Conservation (phyloP, 1,140 invertebrate species). For the Cheumatopsyche charites region DNA sequence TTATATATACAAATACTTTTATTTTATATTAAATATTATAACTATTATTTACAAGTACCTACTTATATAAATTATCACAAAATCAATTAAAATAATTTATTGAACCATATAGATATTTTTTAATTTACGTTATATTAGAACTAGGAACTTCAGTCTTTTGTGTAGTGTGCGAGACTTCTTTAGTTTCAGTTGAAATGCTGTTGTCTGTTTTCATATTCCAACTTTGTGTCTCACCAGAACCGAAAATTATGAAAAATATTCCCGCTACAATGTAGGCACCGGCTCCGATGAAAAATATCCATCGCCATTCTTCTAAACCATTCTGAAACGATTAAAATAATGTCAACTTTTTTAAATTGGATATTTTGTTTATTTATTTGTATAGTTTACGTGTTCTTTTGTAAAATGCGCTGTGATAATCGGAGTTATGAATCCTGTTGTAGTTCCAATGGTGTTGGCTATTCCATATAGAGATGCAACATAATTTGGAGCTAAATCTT, state of each 20-base stretch:
- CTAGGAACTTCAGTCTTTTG: conserved; percentile 4
- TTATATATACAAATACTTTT: too few relatives aligned
- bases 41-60: neutral
- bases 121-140: too few relatives aligned
- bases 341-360: conserved; percentile 1
- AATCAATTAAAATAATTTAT: neutral
- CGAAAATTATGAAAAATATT: conserved; percentile 70
- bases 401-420: conserved; percentile 73
- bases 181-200: neutral
- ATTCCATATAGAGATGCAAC: conserved; percentile 78
- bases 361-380: conserved; percentile 12
- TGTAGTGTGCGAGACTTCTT: neutral
- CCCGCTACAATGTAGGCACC: conserved; percentile 72
- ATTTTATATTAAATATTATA: too few relatives aligned
- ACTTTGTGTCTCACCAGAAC: conserved; percentile 68
- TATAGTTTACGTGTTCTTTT: conserved; percentile 61
- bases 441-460: conserved; percentile 75
- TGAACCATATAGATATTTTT: neutral
- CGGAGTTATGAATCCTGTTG: conserved; percentile 75
- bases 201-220: conserved; percentile 62
- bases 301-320: conserved; percentile 76
- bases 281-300: conserved; percentile 77
- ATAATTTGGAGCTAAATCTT: conserved; percentile 80
- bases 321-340: conserved; percentile 67
- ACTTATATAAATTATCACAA: neutral